Percentiles rank a stretch among this genome's conserved stretches.
phyloP scores from a whole-genome alignment of 2,113 vertebrate genomes.

The Desmodus rotundus region DNA sequence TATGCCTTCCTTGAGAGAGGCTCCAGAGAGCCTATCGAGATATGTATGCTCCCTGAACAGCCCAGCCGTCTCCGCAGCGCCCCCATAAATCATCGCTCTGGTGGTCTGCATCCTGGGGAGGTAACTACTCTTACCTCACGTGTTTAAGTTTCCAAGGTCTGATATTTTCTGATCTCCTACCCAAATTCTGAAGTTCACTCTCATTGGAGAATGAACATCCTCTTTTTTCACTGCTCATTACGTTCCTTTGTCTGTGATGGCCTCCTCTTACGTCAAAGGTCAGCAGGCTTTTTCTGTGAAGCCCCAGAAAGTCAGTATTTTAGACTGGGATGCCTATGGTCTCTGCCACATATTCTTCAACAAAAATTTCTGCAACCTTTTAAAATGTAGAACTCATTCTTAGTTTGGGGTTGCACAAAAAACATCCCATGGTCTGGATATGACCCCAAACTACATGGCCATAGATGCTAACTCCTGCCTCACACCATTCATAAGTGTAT shows the following conservation, averaged over 20 bases:
- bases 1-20: neutral
- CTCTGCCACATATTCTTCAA: neutral
- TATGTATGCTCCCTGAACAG: neutral
- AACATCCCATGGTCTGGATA: neutral
- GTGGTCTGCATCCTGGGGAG: neutral
- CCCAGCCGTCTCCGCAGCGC: rapidly evolving
- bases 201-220: neutral
- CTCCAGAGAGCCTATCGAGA: neutral
- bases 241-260: neutral
- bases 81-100: rapidly evolving
- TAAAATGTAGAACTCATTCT: neutral
- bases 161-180: neutral
- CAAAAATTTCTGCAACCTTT: neutral
- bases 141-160: neutral
- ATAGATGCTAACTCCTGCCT: neutral
- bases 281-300: neutral
- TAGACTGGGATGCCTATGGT: neutral
- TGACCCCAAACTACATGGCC: neutral
- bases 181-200: neutral
- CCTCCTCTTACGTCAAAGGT: neutral
- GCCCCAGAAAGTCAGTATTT: neutral
- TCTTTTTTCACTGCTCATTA: neutral
- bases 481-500: neutral
- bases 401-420: neutral
- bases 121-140: neutral